Percentiles rank a stretch among this genome's conserved stretches.
Evolutionary conservation across 2,888 invertebrate genomes (phyloP).

Genomic region (Tachystola acroxantha): DNA sequence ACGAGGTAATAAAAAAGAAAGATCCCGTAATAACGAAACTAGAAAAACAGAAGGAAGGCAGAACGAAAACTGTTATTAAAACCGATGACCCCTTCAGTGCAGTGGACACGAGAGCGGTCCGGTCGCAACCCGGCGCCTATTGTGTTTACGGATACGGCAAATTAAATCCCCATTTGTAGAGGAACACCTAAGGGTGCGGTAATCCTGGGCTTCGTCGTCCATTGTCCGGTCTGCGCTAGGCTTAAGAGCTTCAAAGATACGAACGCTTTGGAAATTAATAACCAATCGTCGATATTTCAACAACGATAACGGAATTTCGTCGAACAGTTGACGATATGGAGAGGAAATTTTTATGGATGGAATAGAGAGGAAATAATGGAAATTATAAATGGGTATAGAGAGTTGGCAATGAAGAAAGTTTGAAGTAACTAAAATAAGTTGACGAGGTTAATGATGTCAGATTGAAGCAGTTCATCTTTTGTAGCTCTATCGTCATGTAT

Average conservation of each 20-base stretch:
- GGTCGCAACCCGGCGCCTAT: conserved; percentile 53
- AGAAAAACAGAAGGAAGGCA: not conserved
- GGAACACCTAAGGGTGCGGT: conserved; percentile 35
- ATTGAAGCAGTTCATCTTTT: too few species aligned
- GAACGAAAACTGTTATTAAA: conserved; percentile 18
- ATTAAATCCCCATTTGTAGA: conserved; percentile 68
- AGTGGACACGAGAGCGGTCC: conserved; percentile 35
- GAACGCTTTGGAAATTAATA: conserved; percentile 64
- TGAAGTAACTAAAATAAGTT: too few species aligned
- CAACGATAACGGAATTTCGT: not conserved
- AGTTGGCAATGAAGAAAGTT: too few species aligned
- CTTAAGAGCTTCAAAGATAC: conserved; percentile 52
- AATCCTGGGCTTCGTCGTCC: conserved; percentile 56
- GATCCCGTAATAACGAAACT: not conserved
- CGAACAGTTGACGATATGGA: too few species aligned
- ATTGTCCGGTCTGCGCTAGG: conserved; percentile 55
- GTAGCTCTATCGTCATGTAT: too few species aligned
- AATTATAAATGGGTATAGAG: too few species aligned
- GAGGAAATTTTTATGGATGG: too few species aligned
- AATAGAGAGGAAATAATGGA: too few species aligned
- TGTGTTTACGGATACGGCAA: conserved; percentile 65
- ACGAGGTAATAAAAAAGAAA: too few species aligned
- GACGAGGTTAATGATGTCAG: too few species aligned
- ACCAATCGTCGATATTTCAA: conserved; percentile 38
- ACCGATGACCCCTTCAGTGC: conserved; percentile 24